Evolutionary conservation across 2,113 vertebrate species (phyloP), one percentile per base, ranked within the genome.

Genomic region (Mixornis gularis): DNA sequence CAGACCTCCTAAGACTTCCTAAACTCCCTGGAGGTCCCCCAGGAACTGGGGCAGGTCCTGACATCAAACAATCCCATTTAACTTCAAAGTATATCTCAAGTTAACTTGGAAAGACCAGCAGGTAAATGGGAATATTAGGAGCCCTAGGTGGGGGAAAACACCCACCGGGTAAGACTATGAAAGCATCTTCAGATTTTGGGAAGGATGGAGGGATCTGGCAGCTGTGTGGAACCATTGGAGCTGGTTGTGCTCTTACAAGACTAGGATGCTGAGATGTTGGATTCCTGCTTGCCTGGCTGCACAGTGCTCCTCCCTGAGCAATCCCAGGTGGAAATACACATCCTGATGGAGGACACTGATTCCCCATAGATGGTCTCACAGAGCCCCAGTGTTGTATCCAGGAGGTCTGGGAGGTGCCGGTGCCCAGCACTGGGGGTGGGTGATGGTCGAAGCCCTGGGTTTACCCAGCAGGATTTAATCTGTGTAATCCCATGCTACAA

Each of bases 351-450:
- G 36, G 8, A 52, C 53, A 40, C 13, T 8, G 12, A 1, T 48
- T 53, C 24, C 58, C 40, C 12, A 1, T 2, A 44, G 52, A 34
- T 64, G 43, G 48, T 76, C 44, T 63, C 7, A 0, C n/a, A 48
- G 89, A 26, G n/a, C 52, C 24, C 4, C 1, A 0, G 22, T 36
- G 49, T 41, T 56, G 56, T 32, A 38, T 51, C 58, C 1, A 2
- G 32, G 83, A 51, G 32, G 29, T 49, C 29, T 22, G 10, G 66
- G 66, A 55, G 0, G 1, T 58, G 46, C 49, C 1, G 1, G 19
- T 66, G 44, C 68, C 41, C 7, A 1, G 46, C 0, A 0, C 51
- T 2, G 25, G 5, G 63, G 18, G 22, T 15, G 69, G 80, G 46
- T 55, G 64, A 26, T 81, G 46, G 55, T 58, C 0, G 0, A 44